A percentile compares a stretch with the other conserved stretches of the same genome.
Evolutionary conservation across 1,140 invertebrate species (phyloP).

Genomic region (Heterodera carotae): DNA sequence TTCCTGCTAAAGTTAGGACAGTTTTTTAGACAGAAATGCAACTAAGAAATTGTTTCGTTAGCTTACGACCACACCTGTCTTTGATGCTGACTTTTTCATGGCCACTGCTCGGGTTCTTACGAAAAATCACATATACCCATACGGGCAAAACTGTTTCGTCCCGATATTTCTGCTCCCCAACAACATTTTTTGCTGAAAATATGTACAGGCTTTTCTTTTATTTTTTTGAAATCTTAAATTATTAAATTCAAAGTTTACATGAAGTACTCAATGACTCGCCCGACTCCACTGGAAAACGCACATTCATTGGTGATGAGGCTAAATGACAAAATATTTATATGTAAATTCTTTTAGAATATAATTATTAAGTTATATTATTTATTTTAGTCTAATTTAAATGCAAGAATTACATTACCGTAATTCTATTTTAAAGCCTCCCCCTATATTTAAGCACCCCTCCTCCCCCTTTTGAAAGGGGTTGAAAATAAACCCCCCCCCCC

Average conservation of each 20-base stretch:
- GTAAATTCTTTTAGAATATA: background rate
- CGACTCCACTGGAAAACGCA: constrained; percentile 24
- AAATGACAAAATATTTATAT: background rate
- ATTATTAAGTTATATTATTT: too few relatives aligned
- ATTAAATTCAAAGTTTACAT: constrained; percentile 5
- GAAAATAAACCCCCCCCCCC: too few relatives aligned
- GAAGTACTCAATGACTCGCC: constrained; percentile 22
- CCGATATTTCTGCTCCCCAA: background rate
- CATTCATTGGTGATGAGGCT: background rate
- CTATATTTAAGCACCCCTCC: too few relatives aligned
- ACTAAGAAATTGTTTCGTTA: too few relatives aligned
- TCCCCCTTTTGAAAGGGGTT: too few relatives aligned
- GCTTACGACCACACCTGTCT: too few relatives aligned
- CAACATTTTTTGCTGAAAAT: constrained; percentile 7
- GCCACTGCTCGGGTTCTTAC: constrained; percentile 58
- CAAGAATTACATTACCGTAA: too few relatives aligned
- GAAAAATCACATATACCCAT: constrained; percentile 64
- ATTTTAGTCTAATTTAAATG: too few relatives aligned
- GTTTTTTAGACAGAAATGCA: too few relatives aligned
- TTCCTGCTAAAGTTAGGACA: too few relatives aligned
- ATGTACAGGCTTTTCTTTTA: too few relatives aligned
- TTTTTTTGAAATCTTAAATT: background rate
- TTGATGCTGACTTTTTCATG: constrained; percentile 65
- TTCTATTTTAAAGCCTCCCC: too few relatives aligned
- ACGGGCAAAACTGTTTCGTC: constrained; percentile 46